Evolutionary conservation across 1,140 invertebrate species (phyloP).

Genomic region (Whitmania pigra): DNA sequence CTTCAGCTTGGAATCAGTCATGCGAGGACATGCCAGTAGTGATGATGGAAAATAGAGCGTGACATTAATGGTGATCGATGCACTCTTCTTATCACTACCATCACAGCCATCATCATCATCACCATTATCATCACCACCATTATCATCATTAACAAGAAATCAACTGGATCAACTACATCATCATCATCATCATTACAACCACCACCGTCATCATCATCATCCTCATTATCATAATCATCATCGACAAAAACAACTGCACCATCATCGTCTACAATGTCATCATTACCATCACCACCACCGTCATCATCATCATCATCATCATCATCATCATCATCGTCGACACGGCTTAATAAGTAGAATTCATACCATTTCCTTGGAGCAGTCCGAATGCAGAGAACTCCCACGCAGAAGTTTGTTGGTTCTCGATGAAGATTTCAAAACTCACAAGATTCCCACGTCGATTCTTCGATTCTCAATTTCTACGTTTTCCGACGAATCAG

Average conservation of each 20-base stretch:
- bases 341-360: not conserved
- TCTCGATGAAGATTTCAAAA: not conserved
- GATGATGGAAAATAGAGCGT: no score
- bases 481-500: no score
- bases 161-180: no score
- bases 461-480: not conserved
- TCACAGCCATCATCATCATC: no score
- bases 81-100: no score
- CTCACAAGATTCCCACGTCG: not conserved
- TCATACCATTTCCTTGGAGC: no score
- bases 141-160: not conserved
- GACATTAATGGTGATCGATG: no score
- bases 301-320: constrained; percentile 6
- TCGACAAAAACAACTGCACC: no score
- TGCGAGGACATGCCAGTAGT: not conserved
- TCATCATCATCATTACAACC: not conserved
- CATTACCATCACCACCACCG: not conserved
- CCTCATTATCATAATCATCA: not conserved
- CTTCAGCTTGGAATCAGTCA: not conserved
- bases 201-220: not conserved
- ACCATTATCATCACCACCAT: not conserved
- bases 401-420: not conserved
- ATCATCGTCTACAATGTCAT: constrained; percentile 5
- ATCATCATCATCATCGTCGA: constrained; percentile 1
- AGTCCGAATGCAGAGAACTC: not conserved